Base-by-base conservation (phyloP, 2,797 vertebrate species). In the Orientallactaga sibirica region DNA sequence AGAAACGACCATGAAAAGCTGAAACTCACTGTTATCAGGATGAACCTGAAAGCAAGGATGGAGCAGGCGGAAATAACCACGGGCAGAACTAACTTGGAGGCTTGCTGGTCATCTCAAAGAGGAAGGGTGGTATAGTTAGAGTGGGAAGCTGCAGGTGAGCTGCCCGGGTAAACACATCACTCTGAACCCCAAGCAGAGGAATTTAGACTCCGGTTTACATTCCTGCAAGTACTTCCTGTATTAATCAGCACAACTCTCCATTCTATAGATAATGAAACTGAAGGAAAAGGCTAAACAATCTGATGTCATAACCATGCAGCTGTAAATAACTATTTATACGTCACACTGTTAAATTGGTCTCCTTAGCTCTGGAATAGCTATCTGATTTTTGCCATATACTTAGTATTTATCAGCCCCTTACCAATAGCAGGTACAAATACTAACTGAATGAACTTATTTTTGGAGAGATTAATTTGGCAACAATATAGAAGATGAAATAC, bases 401-500 rank as follows among this genome's bases (percentile, higher is more conserved):
- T 18, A 75, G 10, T 24, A 80, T 7, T 41, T 52, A 37, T 41
- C 4, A 68, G 61, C 48, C 77, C 61, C 75, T 88, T 75, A 22
- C 55, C 76, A 61, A 61, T 0, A 66, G 43, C 61, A 96, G 74
- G 52, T 83, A 52, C 43, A 67, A 77, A 83, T 6, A 70, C 0
- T 71, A 64, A 29, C 22, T n/a, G 4, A 61, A 52, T 48, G 52
- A 93, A 64, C 18, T 0, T 25, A 71, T 52, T 74, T 85, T 61
- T 27, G 43, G 41, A 61, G 55, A 86, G 73, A 88, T 15, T 37
- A 62, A 68, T 48, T 43, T 89, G 41, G 73, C 12, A 58, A 64
- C 37, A 91, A 74, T 29, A 86, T 18, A 73, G 2, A 48, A 41
- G 41, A 84, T 82, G 48, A 93, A 85, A 88, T 67, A 70, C 68